Evolutionary conservation across 2,113 vertebrate species (phyloP).

Genomic region (Emydura subglobosa): DNA sequence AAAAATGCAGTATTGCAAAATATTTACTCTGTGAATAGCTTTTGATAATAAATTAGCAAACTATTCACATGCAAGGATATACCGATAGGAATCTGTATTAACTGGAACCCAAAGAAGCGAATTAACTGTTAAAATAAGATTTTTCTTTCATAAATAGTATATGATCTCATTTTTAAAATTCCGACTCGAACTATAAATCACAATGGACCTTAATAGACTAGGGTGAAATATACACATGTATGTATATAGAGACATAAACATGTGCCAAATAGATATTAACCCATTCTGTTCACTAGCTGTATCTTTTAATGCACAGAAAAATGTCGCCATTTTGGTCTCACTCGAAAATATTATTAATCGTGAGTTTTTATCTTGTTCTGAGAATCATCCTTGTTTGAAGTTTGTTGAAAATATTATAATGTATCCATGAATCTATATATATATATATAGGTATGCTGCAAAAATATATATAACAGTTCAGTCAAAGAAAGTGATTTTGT

Average conservation of each 20-base stretch:
- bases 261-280: constrained; percentile 53
- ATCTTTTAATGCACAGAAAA: constrained; percentile 72
- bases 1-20: not conserved
- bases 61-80: not conserved
- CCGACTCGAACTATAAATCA: constrained; percentile 59
- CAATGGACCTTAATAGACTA: constrained; percentile 54
- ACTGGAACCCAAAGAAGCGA: constrained; percentile 7
- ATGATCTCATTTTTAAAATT: constrained; percentile 51
- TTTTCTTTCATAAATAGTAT: constrained; percentile 56
- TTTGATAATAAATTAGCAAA: constrained; percentile 10
- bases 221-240: constrained; percentile 51
- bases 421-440: constrained; percentile 12
- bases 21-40: not conserved
- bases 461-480: constrained; percentile 58
- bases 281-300: constrained; percentile 61
- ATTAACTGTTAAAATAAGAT: constrained; percentile 10
- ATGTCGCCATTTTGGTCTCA: constrained; percentile 82
- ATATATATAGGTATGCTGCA: constrained; percentile 36
- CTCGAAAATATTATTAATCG: constrained; percentile 78
- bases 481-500: constrained; percentile 36
- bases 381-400: constrained; percentile 46
- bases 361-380: constrained; percentile 55
- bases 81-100: not conserved
- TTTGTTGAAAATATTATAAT: constrained; percentile 31
- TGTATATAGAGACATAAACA: constrained; percentile 53